Percentiles rank a stretch among this genome's conserved stretches.
Evolutionary conservation across 92 coral and sea anemone species (phyloP).

Genomic region (Plumapathes pennacea): DNA sequence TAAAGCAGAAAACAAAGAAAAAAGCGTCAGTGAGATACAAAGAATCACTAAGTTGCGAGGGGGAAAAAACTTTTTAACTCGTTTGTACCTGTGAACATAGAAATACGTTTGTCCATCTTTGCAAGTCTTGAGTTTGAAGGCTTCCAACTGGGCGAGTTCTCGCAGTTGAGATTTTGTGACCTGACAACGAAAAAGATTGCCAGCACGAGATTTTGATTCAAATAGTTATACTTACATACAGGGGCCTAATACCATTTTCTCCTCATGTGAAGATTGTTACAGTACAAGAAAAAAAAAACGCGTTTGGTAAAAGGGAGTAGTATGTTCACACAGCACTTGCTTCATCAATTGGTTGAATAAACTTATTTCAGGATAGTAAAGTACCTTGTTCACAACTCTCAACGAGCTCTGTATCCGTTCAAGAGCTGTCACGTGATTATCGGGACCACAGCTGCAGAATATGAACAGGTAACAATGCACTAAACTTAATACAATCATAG

Average conservation of each 20-base stretch:
- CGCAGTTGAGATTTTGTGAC: constrained; percentile 69
- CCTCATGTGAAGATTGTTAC: too few relatives aligned
- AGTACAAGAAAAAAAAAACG: neutral
- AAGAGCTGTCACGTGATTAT: constrained; percentile 85
- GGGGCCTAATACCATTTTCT: too few relatives aligned
- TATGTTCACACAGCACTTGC: too few relatives aligned
- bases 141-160: constrained; percentile 92
- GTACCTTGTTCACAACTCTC: constrained; percentile 83
- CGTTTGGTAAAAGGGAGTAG: neutral
- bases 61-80: neutral
- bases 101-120: constrained; percentile 55
- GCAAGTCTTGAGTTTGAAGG: constrained; percentile 70
- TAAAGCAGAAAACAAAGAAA: too few relatives aligned
- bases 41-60: too few relatives aligned
- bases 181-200: constrained; percentile 19
- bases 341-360: neutral
- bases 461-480: too few relatives aligned
- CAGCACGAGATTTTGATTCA: neutral
- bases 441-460: constrained; percentile 84
- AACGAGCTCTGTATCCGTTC: constrained; percentile 85
- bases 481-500: neutral
- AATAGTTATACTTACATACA: neutral
- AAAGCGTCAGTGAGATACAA: neutral
- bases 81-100: constrained; percentile 79
- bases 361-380: neutral